A percentile compares a stretch with the other conserved stretches of the same genome.
phyloP scores from a whole-genome alignment of 2,113 vertebrate genomes.

The Chloroceryle aenea region DNA sequence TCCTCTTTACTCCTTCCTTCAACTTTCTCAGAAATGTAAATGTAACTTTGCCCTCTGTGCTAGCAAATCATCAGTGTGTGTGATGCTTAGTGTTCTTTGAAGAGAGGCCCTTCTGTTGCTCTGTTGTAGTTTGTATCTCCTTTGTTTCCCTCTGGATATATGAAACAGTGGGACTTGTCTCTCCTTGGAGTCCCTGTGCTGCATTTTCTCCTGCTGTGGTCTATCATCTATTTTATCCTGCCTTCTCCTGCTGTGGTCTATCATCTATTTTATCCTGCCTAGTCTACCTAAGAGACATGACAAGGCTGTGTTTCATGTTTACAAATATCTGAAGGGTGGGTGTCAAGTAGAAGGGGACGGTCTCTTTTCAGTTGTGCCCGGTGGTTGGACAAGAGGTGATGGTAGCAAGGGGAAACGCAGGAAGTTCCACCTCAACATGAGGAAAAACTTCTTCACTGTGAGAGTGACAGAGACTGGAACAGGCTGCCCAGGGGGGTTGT shows the following conservation, averaged over 20 bases:
- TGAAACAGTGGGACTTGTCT: not conserved
- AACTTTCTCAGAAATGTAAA: not conserved
- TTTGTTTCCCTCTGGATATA: not conserved
- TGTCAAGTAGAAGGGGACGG: too few species aligned
- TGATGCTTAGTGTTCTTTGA: not conserved
- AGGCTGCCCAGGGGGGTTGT: too few species aligned
- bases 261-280: not conserved
- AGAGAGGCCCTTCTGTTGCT: not conserved
- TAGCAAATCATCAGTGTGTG: not conserved
- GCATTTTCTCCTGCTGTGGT: not conserved
- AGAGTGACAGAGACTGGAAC: too few species aligned
- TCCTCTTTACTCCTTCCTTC: not conserved
- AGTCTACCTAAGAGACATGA: not conserved
- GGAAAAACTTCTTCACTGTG: too few species aligned
- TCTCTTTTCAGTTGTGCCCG: too few species aligned
- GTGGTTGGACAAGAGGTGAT: too few species aligned
- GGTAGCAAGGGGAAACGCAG: too few species aligned
- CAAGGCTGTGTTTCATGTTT: not conserved
- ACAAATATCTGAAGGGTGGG: too few species aligned
- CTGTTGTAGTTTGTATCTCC: not conserved
- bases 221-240: not conserved
- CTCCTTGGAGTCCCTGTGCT: not conserved
- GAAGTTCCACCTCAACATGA: too few species aligned
- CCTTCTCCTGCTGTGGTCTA: not conserved
- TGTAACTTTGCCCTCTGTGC: not conserved